These are phyloP conservation scores for Glaucomys volans DNA, from an alignment of 2,113 vertebrate genomes.

Conservation along the genomic window DNA sequence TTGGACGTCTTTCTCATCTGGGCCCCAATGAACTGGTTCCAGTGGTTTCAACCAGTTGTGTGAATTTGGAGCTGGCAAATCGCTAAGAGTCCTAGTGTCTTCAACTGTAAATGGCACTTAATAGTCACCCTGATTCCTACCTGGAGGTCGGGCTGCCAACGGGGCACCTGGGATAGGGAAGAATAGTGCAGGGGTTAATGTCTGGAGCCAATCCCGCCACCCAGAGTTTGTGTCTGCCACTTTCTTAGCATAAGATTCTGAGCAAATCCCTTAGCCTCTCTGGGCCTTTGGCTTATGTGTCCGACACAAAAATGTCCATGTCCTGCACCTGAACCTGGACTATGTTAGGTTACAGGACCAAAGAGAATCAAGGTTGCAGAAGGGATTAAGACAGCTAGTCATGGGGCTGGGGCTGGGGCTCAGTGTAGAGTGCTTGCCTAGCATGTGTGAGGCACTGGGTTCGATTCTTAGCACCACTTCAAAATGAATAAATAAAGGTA, in stretches of 20 bases:
- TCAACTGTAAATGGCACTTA: not conserved
- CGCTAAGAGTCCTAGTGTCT: not conserved
- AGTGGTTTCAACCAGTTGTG: not conserved
- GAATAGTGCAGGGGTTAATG: not conserved
- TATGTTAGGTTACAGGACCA: too few species aligned
- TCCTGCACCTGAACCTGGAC: not conserved
- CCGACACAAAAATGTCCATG: not conserved
- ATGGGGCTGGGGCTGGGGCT: too few species aligned
- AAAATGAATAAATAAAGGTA: too few species aligned
- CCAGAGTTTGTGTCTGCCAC: not conserved
- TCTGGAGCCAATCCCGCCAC: not conserved
- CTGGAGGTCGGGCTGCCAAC: not conserved
- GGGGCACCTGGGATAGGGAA: not conserved
- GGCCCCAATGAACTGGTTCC: not conserved
- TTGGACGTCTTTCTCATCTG: not conserved
- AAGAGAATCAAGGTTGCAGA: not conserved
- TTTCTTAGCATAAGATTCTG: not conserved
- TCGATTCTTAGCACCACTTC: too few species aligned
- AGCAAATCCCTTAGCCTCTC: not conserved
- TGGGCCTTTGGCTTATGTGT: too few species aligned
- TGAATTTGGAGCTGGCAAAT: not conserved
- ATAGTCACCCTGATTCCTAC: not conserved
- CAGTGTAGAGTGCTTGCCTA: too few species aligned
- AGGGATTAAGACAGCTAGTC: too few species aligned
- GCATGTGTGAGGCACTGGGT: too few species aligned